Evolutionary conservation across 2,797 vertebrate species (phyloP).

Genomic region (Antrozous pallidus): DNA sequence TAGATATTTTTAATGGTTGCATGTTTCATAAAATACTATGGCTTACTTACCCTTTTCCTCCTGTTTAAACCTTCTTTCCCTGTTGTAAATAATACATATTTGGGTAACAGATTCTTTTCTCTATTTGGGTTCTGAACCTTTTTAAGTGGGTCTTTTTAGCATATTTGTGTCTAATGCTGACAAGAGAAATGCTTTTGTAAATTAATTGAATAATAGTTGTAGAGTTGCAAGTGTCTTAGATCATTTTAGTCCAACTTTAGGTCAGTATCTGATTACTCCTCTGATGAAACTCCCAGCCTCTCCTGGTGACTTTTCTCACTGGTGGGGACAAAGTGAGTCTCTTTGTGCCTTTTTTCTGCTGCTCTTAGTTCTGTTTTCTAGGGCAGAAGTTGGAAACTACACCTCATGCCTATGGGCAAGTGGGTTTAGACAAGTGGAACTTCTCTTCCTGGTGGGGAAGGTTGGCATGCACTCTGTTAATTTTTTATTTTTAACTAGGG

Average conservation of each 20-base stretch:
- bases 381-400: not conserved
- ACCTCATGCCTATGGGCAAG: not conserved
- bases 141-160: not conserved
- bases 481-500: not conserved
- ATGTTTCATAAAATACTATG: not conserved
- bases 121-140: not conserved
- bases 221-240: not conserved
- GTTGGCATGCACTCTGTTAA: not conserved
- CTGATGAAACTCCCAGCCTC: not conserved
- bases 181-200: not conserved
- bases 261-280: not conserved
- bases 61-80: not conserved
- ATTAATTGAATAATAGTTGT: not conserved
- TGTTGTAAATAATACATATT: slow-evolving; percentile 3
- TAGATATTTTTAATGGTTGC: not conserved
- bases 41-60: not conserved
- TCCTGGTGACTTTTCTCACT: not conserved
- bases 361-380: not conserved
- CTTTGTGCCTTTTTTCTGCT: not conserved
- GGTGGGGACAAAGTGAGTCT: not conserved
- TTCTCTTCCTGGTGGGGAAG: not conserved
- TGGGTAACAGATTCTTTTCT: not conserved
- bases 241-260: not conserved
- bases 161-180: not conserved
- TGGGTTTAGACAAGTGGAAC: not conserved